A percentile compares a stretch with the other conserved stretches of the same genome.
Conservation (phyloP, 2,113 vertebrate genomes). For the Smithornis capensis region DNA sequence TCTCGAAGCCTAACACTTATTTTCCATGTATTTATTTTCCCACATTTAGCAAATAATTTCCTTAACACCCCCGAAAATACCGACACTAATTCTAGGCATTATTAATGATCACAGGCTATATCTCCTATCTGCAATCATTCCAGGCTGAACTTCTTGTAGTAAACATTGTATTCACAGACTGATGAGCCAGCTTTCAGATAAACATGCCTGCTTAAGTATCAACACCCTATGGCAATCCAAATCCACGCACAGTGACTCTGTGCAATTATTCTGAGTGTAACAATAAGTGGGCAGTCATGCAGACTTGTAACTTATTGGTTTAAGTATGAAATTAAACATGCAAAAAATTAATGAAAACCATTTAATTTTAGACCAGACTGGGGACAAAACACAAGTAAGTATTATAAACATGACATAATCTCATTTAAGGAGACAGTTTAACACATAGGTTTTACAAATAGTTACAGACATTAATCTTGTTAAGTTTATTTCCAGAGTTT, state of each 20-base stretch:
- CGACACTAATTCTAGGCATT: not conserved
- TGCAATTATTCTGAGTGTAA: slow-evolving; percentile 38
- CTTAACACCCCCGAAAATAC: not conserved
- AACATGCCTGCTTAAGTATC: slow-evolving; percentile 36
- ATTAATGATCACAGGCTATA: not conserved
- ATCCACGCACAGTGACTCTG: slow-evolving; percentile 46
- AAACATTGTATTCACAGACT: not conserved
- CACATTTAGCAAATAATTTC: not conserved
- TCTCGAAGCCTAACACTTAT: not conserved
- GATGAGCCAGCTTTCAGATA: slow-evolving; percentile 20
- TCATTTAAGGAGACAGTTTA: slow-evolving; percentile 51
- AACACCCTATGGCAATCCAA: slow-evolving; percentile 38
- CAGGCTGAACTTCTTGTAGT: not conserved
- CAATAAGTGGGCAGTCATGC: slow-evolving; percentile 61
- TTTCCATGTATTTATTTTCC: not conserved
- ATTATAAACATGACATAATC: slow-evolving; percentile 68
- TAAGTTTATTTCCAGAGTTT: slow-evolving; percentile 66
- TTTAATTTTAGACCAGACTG: slow-evolving; percentile 39
- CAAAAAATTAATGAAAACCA: slow-evolving; percentile 56
- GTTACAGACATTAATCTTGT: slow-evolving; percentile 71
- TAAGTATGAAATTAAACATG: slow-evolving; percentile 66
- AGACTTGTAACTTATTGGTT: slow-evolving; percentile 55
- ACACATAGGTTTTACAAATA: slow-evolving; percentile 65
- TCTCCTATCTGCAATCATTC: not conserved
- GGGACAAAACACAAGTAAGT: slow-evolving; percentile 30